Evolutionary conservation across 2,888 invertebrate species (phyloP).

Genomic region (Laspeyria flexula): DNA sequence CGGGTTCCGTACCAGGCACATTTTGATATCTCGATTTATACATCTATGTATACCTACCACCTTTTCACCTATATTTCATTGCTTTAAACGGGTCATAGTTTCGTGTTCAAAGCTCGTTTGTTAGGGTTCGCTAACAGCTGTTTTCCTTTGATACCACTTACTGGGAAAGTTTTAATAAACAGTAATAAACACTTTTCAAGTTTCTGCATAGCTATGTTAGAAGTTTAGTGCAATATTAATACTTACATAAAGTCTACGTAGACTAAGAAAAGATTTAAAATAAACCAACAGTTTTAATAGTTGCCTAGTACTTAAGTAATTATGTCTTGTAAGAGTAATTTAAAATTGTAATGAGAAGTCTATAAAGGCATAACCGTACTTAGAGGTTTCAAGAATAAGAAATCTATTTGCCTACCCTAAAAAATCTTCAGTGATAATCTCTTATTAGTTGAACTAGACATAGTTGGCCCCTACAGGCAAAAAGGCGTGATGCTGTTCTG

Average conservation of each 20-base stretch:
- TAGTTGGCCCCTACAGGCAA: too few relatives aligned
- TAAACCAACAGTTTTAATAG: too few relatives aligned
- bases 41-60: constrained; percentile 46
- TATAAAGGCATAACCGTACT: too few relatives aligned
- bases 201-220: constrained; percentile 15
- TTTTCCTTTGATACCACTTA: constrained; percentile 48
- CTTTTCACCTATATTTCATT: constrained; percentile 59
- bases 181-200: constrained; percentile 48
- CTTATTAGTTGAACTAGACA: too few relatives aligned
- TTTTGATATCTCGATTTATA: constrained; percentile 36
- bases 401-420: too few relatives aligned
- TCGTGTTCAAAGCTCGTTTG: constrained; percentile 68
- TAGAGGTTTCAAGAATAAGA: too few relatives aligned
- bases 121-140: constrained; percentile 52
- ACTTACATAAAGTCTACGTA: not conserved
- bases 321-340: too few relatives aligned
- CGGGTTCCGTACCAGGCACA: constrained; percentile 42
- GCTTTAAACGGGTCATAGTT: constrained; percentile 56
- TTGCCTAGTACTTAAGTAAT: too few relatives aligned
- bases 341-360: too few relatives aligned
- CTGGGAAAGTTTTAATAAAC: constrained; percentile 41
- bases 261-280: not conserved
- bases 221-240: not conserved
- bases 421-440: too few relatives aligned
- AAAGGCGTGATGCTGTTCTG: too few relatives aligned